Conservation (phyloP, 2,797 vertebrate species). For the Bovichtus diacanthus region DNA sequence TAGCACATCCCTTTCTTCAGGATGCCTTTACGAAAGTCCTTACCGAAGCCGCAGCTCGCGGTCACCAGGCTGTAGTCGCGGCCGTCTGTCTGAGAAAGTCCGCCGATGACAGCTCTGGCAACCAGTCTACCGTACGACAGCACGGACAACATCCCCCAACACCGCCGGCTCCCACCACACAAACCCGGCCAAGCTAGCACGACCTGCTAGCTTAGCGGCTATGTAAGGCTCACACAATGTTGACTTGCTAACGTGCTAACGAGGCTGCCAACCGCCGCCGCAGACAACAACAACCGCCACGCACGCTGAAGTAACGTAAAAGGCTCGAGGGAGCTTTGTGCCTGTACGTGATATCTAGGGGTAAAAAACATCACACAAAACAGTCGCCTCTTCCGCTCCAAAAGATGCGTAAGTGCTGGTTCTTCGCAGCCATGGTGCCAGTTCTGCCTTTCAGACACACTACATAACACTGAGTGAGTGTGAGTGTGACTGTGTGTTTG, state of each 20-base stretch:
- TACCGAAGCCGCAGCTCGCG: slow-evolving; percentile 97
- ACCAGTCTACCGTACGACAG: slow-evolving; percentile 94
- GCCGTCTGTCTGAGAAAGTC: slow-evolving; percentile 96
- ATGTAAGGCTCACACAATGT: slow-evolving; percentile 25
- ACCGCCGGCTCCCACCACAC: slow-evolving; percentile 68
- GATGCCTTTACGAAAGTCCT: slow-evolving; percentile 97
- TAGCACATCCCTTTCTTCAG: slow-evolving; percentile 98
- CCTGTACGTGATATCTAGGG: too few species aligned
- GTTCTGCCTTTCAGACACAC: not conserved
- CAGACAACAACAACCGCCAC: slow-evolving; percentile 32
- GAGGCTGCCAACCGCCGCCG: not conserved
- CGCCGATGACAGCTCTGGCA: slow-evolving; percentile 96
- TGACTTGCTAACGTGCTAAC: slow-evolving; percentile 18
- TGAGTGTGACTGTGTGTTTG: too few species aligned
- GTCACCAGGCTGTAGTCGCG: slow-evolving; percentile 98
- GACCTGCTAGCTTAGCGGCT: slow-evolving; percentile 61
- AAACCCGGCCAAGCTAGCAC: slow-evolving; percentile 80
- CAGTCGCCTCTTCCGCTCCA: not conserved
- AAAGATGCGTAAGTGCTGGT: not conserved
- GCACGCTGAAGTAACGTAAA: slow-evolving; percentile 21
- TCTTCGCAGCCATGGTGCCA: slow-evolving; percentile 61
- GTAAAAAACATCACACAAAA: not conserved
- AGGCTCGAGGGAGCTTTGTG: not conserved
- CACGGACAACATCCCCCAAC: slow-evolving; percentile 94
- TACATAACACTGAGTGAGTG: slow-evolving; percentile 29